Evolutionary conservation across 2,888 invertebrate genomes (phyloP).

Genomic region (Drosophila rubida): DNA sequence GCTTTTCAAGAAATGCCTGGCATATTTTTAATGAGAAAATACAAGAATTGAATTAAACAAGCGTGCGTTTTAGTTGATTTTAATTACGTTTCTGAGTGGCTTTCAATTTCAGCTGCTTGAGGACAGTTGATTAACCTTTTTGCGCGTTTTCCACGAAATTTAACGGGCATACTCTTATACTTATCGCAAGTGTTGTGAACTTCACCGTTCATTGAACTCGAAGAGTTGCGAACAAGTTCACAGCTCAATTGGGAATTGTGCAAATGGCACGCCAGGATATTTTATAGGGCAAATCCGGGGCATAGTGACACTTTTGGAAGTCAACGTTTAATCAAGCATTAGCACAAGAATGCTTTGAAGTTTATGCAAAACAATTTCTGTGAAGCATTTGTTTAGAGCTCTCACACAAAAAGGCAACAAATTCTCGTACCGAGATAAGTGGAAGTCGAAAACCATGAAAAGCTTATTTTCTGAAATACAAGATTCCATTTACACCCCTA

Average conservation of each 20-base stretch:
- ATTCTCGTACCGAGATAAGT: slow-evolving; percentile 17
- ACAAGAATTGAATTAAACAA: neutral
- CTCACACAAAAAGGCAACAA: neutral
- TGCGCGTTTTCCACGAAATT: slow-evolving; percentile 7
- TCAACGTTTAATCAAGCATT: slow-evolving; percentile 34
- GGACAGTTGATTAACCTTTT: slow-evolving; percentile 32
- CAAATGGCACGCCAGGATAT: neutral
- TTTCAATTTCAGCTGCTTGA: slow-evolving; percentile 24
- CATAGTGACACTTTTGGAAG: slow-evolving; percentile 9
- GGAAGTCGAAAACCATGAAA: slow-evolving; percentile 1
- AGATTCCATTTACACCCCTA: too few relatives aligned
- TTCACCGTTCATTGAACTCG: slow-evolving; percentile 26
- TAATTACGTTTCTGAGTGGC: slow-evolving; percentile 33
- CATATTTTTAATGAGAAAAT: slow-evolving; percentile 31
- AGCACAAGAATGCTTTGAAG: slow-evolving; percentile 40
- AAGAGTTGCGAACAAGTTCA: neutral
- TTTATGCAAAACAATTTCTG: slow-evolving; percentile 27
- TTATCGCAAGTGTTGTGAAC: slow-evolving; percentile 39
- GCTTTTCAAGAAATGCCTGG: slow-evolving; percentile 22
- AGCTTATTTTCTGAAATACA: too few relatives aligned
- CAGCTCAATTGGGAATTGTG: neutral
- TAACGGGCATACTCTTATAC: slow-evolving; percentile 38
- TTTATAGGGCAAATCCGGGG: slow-evolving; percentile 4
- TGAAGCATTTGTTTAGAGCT: slow-evolving; percentile 5
- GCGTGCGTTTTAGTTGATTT: slow-evolving; percentile 30